Evolutionary conservation across 1,140 invertebrate species (phyloP).

Genomic region (Microplitis mediator): DNA sequence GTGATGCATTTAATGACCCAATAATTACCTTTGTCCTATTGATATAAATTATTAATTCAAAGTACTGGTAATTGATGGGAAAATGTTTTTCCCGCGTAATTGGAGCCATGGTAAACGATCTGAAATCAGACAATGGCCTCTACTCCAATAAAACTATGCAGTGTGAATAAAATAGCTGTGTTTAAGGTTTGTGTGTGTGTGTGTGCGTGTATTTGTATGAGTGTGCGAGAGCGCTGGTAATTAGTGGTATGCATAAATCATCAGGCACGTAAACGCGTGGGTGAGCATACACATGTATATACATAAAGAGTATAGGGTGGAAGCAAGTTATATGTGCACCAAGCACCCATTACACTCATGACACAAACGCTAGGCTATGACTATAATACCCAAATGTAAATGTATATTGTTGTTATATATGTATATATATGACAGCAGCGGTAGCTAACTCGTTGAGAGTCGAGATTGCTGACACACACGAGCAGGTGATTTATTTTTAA

Average conservation of each 20-base stretch:
- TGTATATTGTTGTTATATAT: background rate
- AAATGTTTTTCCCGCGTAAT: background rate
- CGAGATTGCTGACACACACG: no score
- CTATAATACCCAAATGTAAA: background rate
- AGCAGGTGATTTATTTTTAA: no score
- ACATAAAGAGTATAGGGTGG: slow-evolving; percentile 1
- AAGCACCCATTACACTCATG: background rate
- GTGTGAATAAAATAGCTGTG: slow-evolving; percentile 54
- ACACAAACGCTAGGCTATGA: background rate
- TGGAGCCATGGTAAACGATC: background rate
- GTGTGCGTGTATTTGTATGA: no score
- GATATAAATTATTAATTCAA: background rate
- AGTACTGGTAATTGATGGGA: background rate
- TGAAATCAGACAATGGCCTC: background rate
- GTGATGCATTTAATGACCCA: no score
- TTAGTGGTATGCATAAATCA: slow-evolving; percentile 63
- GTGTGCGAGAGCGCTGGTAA: slow-evolving; percentile 51
- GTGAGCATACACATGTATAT: slow-evolving; percentile 13
- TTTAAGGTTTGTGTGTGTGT: background rate
- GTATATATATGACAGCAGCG: no score
- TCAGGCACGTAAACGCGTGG: slow-evolving; percentile 45
- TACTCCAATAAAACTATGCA: slow-evolving; percentile 12
- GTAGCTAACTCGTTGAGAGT: no score
- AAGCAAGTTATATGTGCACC: background rate
- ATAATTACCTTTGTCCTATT: background rate